Evolutionary conservation across 2,113 vertebrate species (phyloP).

Genomic region (Bos indicus): DNA sequence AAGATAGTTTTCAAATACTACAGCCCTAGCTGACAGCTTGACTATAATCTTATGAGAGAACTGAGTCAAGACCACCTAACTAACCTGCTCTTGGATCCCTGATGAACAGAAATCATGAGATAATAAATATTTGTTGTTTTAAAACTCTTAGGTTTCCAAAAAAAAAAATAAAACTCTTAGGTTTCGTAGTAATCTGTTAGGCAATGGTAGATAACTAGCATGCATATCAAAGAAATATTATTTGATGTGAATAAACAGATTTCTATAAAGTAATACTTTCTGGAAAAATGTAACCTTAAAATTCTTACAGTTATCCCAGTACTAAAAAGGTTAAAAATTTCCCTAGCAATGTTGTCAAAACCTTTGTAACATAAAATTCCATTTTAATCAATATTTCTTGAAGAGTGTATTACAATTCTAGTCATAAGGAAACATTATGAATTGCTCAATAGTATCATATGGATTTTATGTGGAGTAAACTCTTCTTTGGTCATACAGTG

Average conservation of each 20-base stretch:
- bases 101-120: neutral
- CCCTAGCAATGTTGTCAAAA: neutral
- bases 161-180: neutral
- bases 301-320: neutral
- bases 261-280: neutral
- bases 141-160: neutral
- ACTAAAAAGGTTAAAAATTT: neutral
- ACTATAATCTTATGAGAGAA: neutral
- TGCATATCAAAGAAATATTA: neutral
- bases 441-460: neutral
- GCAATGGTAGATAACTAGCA: neutral
- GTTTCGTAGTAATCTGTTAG: neutral
- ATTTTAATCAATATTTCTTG: neutral
- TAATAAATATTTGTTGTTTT: neutral
- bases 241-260: neutral
- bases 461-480: neutral
- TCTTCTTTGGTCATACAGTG: neutral
- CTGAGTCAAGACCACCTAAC: neutral
- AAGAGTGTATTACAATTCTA: neutral
- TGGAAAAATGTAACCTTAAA: neutral
- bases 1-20: neutral
- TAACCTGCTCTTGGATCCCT: neutral
- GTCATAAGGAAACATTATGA: neutral
- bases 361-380: neutral
- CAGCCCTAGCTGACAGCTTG: neutral